Base-by-base conservation (phyloP, 1,140 invertebrate genomes). In the Acyrthosiphon pisum region DNA sequence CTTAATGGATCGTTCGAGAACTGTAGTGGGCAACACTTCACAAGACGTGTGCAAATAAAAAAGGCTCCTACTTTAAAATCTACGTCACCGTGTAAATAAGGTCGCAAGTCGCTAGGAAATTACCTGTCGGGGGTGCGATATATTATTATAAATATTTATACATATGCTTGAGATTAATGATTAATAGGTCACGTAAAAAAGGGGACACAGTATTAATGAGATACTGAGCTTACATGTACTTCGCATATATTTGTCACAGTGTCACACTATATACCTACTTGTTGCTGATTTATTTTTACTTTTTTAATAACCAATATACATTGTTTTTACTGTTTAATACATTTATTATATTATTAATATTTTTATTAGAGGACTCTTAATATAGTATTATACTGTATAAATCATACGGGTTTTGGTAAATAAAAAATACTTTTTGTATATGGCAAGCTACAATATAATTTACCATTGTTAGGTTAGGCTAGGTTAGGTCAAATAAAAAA, bases 221-320 rank as follows among this genome's bases (percentile, higher is more conserved):
- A 76, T 50, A 9, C 30, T 14, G 60, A 4, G 30, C 22, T n/a
- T 68, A 68, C 14, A 18, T 18, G 48, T 50, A 50, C 30, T 76
- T 76, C n/a, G 56, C 9, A 56, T 23, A 56, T 23, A 20, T 1
- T 53, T 9, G 9, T 6, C 1, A 60, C 2, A 11, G 9, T 60
- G 8, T 60, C 26, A 60, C 23, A 60, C 9, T 41, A 3, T 41
- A 41, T 41, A 41, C 41, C 41, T 41, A 76, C 60, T 35, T 76
- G 60, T 76, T n/a, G 60, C 60, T 76, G 30, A n/a, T n/a, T 76
- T n/a, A n/a, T 76, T 76, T 76, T 76, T 76, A 76, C n/a, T n/a
- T 0, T n/a, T 76, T n/a, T 76, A 76, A n/a, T 76, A 18, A 76
- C n/a, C n/a, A n/a, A 76, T 4, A 30, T 60, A 9, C 23, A 30